Evolutionary conservation across 2,797 vertebrate genomes (phyloP), one percentile per base, ranked within the genome.

Genomic region (Uromys caudimaculatus): DNA sequence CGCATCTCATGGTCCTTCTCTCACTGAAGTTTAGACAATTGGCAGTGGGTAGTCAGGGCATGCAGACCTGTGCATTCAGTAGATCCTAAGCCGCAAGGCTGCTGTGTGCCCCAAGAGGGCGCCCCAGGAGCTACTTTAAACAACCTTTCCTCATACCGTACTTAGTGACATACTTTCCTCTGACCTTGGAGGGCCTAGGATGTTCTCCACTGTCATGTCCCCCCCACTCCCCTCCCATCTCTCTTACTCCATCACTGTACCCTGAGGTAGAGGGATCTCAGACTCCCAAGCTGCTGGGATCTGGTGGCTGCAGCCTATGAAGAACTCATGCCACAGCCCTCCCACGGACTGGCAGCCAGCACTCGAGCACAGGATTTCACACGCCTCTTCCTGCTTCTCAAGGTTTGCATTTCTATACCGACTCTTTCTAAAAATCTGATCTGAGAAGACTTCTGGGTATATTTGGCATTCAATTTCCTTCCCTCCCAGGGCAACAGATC

Each of bases 1-100:
- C 60, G 27, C 19, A 35, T 32, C 56, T 73, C 81, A 58, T 75
- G 54, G 71, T 14, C 47, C 41, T 58, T 41, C 24, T 60, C 75
- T 84, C 14, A 14, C 1, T 2, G 5, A 50, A 69, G 23, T 29
- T 24, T 60, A 16, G 17, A 5, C 9, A 2, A 3, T 0, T 75
- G 52, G 47, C 41, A 35, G 12, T 2, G 7, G 47, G 77, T 16
- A 38, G 35, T 27, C n/a, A 54, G 52, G 64, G 32, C 77, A 32
- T 5, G 41, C 35, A 67, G 24, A 44, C 41, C 41, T 2, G 44
- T 1, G 3, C 8, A 35, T 29, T 58, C 56, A 38, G 50, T 3
- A 7, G 89, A 54, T 38, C 67, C 10, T n/a, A 1, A 16, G 79
- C 41, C 19, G 35, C 41, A 71, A 62, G 50, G 29, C 50, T 86